A percentile compares a stretch with the other conserved stretches of the same genome.
Conservation (phyloP, 2,888 invertebrate genomes). For the Synanthedon myopaeformis region DNA sequence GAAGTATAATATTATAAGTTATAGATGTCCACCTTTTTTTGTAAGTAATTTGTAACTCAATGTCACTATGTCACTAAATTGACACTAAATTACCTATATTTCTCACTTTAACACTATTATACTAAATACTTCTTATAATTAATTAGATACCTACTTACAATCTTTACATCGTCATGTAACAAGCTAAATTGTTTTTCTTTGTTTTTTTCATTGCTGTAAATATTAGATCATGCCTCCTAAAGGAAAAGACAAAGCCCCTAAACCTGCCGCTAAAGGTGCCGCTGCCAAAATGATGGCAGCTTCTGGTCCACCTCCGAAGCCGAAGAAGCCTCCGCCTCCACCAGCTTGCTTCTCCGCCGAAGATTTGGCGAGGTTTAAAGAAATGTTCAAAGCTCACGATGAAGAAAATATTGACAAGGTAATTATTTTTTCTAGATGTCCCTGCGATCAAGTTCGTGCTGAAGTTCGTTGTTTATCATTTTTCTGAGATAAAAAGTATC, state of each 20-base stretch:
- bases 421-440: neutral
- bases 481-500: no score
- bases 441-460: neutral
- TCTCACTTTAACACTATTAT: no score
- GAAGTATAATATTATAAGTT: no score
- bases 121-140: no score
- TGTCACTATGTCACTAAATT: no score
- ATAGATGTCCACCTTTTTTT: no score
- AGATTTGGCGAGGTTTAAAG: slow-evolving; percentile 42
- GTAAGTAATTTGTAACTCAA: no score
- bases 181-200: neutral
- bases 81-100: no score
- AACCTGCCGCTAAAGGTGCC: slow-evolving; percentile 7
- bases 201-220: no score
- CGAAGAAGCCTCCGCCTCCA: slow-evolving; percentile 50
- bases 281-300: slow-evolving; percentile 8
- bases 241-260: slow-evolving; percentile 21
- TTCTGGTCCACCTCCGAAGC: slow-evolving; percentile 36
- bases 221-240: slow-evolving; percentile 30
- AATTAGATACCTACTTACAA: neutral
- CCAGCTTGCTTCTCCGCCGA: slow-evolving; percentile 47
- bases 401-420: slow-evolving; percentile 55
- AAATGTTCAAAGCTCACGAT: slow-evolving; percentile 42
- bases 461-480: no score
- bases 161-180: no score